Evolutionary conservation across 2,113 vertebrate genomes (phyloP).

Genomic region (Catharus bicknelli): DNA sequence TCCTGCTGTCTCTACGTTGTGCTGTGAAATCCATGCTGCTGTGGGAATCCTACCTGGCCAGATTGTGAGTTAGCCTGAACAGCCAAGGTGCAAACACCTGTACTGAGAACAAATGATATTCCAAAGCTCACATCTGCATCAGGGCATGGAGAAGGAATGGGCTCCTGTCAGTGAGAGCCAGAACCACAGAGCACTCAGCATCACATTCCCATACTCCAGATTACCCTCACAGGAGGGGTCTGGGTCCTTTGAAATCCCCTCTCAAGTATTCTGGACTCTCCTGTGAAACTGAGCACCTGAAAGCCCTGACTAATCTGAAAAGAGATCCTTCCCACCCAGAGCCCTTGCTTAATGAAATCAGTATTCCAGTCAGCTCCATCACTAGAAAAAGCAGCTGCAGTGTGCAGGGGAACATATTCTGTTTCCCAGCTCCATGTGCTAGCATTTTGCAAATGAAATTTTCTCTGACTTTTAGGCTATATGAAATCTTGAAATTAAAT

Average conservation of each 20-base stretch:
- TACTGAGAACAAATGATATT: background rate
- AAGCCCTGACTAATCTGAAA: background rate
- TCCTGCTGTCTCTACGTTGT: background rate
- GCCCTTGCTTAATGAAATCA: background rate
- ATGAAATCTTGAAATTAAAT: conserved; percentile 36
- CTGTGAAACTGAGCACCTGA: background rate
- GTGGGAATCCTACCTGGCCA: background rate
- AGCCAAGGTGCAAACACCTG: accelerated
- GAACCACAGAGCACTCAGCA: accelerated
- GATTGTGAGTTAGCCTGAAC: background rate
- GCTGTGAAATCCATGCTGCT: background rate
- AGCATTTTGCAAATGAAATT: background rate
- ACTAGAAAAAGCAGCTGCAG: conserved; percentile 28
- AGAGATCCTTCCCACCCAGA: background rate
- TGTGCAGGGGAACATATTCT: background rate
- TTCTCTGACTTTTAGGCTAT: background rate
- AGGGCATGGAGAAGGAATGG: too few species aligned
- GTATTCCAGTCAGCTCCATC: conserved; percentile 30
- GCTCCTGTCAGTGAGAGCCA: background rate
- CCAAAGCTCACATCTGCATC: background rate
- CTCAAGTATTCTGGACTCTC: background rate
- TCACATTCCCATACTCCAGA: background rate
- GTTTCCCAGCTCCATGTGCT: background rate
- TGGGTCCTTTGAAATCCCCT: accelerated
- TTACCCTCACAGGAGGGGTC: background rate